Evolutionary conservation across 2,113 vertebrate genomes (phyloP).

Genomic region (Geococcyx californianus): DNA sequence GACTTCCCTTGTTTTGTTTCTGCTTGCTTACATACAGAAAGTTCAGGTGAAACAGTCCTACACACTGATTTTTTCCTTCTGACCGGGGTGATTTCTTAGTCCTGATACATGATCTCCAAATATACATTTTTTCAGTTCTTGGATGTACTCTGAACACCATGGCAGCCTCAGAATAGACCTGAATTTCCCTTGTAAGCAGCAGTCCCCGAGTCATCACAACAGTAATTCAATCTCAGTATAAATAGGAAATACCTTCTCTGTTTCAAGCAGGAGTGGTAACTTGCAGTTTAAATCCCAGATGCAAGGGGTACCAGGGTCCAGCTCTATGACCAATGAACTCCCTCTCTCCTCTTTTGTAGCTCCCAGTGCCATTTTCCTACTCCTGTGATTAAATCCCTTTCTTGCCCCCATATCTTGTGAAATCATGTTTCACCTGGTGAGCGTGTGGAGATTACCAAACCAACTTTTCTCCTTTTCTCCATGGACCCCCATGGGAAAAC

Average conservation of each 20-base stretch:
- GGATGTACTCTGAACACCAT: not conserved
- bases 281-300: not conserved
- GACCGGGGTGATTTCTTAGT: not conserved
- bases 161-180: not conserved
- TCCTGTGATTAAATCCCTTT: not conserved
- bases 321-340: accelerated
- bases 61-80: not conserved
- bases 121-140: not conserved
- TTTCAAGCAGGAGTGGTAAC: not conserved
- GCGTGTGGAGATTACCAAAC: not conserved
- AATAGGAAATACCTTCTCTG: accelerated
- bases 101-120: not conserved
- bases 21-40: not conserved
- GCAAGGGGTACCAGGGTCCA: accelerated
- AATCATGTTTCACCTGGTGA: not conserved
- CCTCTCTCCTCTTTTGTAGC: not conserved
- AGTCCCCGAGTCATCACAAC: not conserved
- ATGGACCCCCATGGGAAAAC: not conserved
- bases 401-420: not conserved
- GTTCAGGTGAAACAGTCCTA: not conserved
- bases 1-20: not conserved
- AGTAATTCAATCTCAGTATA: accelerated
- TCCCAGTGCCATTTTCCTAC: not conserved
- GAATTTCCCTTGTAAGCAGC: not conserved
- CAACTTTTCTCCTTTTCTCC: not conserved